phyloP scores from a whole-genome alignment of 2,888 invertebrate genomes.

The Scrobipalpa atriplicella region DNA sequence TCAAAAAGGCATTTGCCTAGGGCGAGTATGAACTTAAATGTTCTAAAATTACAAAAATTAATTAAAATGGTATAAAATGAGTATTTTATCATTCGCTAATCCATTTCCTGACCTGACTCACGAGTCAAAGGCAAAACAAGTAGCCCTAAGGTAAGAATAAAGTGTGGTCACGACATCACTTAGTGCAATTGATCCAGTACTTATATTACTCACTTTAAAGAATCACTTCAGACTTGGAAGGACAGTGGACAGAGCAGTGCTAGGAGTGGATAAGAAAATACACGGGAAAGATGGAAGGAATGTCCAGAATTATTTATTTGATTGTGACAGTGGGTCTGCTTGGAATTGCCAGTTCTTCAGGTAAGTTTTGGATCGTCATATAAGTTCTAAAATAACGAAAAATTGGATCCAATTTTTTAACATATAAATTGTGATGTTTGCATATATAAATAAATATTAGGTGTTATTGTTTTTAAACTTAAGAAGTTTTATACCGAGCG shows the following conservation, averaged over 20 bases:
- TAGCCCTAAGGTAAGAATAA: not conserved
- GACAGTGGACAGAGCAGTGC: not conserved
- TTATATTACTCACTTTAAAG: slow-evolving; percentile 15
- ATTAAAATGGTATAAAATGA: no score
- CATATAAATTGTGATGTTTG: no score
- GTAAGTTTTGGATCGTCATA: slow-evolving; percentile 13
- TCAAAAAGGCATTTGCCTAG: no score
- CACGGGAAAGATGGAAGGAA: slow-evolving; percentile 20
- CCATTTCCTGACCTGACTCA: slow-evolving; percentile 4
- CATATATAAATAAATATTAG: no score
- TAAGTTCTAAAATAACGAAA: not conserved
- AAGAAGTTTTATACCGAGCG: no score
- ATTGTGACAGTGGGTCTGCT: not conserved
- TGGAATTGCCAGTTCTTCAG: slow-evolving; percentile 16
- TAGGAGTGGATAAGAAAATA: not conserved
- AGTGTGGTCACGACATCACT: slow-evolving; percentile 12
- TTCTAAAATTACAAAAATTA: no score
- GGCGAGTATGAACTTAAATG: no score
- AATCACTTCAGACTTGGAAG: slow-evolving; percentile 13
- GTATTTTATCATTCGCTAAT: not conserved
- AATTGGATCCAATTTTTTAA: no score
- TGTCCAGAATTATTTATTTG: slow-evolving; percentile 22
- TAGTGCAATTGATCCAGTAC: not conserved
- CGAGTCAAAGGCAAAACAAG: not conserved
- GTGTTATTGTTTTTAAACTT: no score